Evolutionary conservation across 2,113 vertebrate genomes (phyloP).

Genomic region (Platycercus adscitus): DNA sequence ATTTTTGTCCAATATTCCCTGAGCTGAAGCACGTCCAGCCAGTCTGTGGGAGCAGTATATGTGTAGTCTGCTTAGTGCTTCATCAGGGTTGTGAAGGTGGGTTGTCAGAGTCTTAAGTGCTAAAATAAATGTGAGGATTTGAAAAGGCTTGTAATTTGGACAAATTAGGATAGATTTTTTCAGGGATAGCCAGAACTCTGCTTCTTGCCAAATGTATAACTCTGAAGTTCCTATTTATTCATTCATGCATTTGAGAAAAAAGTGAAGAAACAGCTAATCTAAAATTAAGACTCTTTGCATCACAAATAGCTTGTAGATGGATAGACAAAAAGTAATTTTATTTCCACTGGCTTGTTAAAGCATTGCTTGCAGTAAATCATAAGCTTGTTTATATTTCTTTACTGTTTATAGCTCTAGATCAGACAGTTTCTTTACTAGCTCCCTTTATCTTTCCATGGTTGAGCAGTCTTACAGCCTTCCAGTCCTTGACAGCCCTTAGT

Average conservation of each 20-base stretch:
- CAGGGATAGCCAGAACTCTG: not conserved
- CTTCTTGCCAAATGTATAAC: not conserved
- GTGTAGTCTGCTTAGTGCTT: not conserved
- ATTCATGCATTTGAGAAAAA: not conserved
- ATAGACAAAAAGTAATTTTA: not conserved
- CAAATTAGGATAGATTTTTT: not conserved
- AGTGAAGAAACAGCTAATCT: not conserved
- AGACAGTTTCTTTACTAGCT: not conserved
- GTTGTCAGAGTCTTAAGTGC: not conserved
- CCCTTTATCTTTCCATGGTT: not conserved
- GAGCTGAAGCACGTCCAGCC: not conserved
- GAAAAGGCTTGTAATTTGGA: not conserved
- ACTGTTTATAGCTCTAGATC: not conserved
- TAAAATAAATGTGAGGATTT: not conserved
- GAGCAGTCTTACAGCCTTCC: not conserved
- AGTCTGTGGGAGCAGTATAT: not conserved
- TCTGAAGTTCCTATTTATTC: not conserved
- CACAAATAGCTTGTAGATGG: not conserved
- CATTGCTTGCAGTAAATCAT: not conserved
- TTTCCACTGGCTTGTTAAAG: not conserved
- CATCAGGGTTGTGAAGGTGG: not conserved
- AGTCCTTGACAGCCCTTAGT: not conserved
- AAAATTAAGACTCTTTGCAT: not conserved
- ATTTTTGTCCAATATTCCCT: not conserved
- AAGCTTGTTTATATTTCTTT: not conserved